Percentiles rank a stretch among this genome's conserved stretches.
Conservation (phyloP, 2,888 invertebrate genomes). For the Cantharis lateralis region DNA sequence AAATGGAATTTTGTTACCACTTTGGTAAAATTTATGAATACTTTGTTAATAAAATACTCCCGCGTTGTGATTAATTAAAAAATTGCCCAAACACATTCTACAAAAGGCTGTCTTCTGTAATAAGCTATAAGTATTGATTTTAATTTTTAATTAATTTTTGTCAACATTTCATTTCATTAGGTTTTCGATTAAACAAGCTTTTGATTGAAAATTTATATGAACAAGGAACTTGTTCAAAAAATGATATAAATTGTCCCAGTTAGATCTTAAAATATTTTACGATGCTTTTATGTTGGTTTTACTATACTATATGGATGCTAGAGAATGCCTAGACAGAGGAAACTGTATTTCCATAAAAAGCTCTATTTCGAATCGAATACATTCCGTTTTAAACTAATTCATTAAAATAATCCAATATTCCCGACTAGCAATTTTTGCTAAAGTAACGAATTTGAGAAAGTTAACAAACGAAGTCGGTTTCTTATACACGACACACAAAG, state of each 20-base stretch:
- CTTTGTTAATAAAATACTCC: not conserved
- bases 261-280: not conserved
- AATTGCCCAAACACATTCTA: not conserved
- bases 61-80: not conserved
- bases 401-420: conserved; percentile 2
- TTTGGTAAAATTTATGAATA: not conserved
- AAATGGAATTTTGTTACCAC: too few relatives aligned
- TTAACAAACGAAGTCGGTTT: conserved; percentile 5
- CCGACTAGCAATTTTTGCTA: not conserved
- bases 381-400: not conserved
- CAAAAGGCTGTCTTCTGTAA: not conserved
- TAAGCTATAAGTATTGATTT: not conserved
- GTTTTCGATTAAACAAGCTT: not conserved
- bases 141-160: not conserved
- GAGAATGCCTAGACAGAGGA: not conserved
- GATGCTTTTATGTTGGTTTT: not conserved
- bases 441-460: conserved; percentile 9
- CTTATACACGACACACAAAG: not conserved
- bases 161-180: not conserved
- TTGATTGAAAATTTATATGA: not conserved
- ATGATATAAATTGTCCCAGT: not conserved
- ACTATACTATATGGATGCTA: not conserved
- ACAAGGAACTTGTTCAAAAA: not conserved
- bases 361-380: not conserved
- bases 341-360: not conserved